Evolutionary conservation across 1,140 invertebrate genomes (phyloP).

Genomic region (Telenomus remus): DNA sequence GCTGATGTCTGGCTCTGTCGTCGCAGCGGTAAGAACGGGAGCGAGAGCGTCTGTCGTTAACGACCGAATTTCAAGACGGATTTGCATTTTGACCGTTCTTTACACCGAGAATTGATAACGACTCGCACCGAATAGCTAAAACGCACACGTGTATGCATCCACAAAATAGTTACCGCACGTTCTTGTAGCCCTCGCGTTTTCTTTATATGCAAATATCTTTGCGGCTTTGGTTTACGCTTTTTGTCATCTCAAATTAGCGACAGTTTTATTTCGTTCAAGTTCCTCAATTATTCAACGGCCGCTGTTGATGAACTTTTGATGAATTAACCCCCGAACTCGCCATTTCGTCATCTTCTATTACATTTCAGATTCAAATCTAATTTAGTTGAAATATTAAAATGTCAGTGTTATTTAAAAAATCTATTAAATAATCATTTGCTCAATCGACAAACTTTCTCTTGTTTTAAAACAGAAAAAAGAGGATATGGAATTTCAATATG

Average conservation of each 20-base stretch:
- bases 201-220: not conserved
- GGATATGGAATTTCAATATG: too few relatives aligned
- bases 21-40: constrained; percentile 56
- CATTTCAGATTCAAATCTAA: too few relatives aligned
- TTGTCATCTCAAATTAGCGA: not conserved
- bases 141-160: constrained; percentile 34
- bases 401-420: too few relatives aligned
- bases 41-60: constrained; percentile 67
- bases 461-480: too few relatives aligned
- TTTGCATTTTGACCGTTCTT: constrained; percentile 72
- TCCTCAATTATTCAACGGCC: too few relatives aligned
- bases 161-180: constrained; percentile 35
- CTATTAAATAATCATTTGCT: too few relatives aligned
- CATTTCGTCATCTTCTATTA: too few relatives aligned
- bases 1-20: constrained; percentile 52
- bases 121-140: constrained; percentile 51
- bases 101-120: constrained; percentile 67
- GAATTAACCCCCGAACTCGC: too few relatives aligned
- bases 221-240: not conserved
- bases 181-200: constrained; percentile 15
- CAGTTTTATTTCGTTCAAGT: not conserved
- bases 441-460: too few relatives aligned
- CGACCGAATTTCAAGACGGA: constrained; percentile 71
- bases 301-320: too few relatives aligned
- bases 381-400: too few relatives aligned